Evolutionary conservation across 2,797 vertebrate genomes (phyloP), one percentile per base, ranked within the genome.

Genomic region (Miichthys miiuy): DNA sequence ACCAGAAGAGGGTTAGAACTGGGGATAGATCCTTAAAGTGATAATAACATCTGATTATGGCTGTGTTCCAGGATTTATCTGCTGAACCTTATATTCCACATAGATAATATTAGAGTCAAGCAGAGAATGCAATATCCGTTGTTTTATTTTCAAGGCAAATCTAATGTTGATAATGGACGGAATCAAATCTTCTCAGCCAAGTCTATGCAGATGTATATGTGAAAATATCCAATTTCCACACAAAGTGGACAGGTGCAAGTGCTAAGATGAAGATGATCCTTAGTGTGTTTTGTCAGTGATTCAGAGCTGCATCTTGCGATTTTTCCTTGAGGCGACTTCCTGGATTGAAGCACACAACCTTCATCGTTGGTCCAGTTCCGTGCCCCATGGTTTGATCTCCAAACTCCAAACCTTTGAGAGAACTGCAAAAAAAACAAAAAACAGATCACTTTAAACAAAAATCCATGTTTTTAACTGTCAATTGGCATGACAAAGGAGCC

Each of bases 321-420:
- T 85, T 92, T 51, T 88, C 87, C 87, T 93, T 95, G 82, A 95
- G 90, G 62, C 83, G 89, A 87, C 88, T 93, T 90, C 93, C 93
- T 68, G 92, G 88, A 84, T 92, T 91, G 86, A 92, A 93, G 89
- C 76, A 75, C 41, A 79, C 56, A 38, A 70, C 78, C 85, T 91
- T 91, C 93, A 89, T 77, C 25, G 77, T 71, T 69, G 80, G 78
- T 86, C 73, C 84, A 50, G 77, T 69, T 83, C 52, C 79, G 48
- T 30, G 75, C 80, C 90, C 89, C 93, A 93, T 94, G 82, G 78
- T 89, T 85, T 76, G 47, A 65, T 46, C 55, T 76, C 73, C 77
- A 69, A 72, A 38, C 34, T 38, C 34, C 34, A 38, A 38, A 38
- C 34, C 52, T 85, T 38, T 13, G 48, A 76, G 44, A 57, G 64